Percentiles rank a stretch among this genome's conserved stretches.
phyloP scores from a whole-genome alignment of 2,888 invertebrate species.

The Lypha dubia region DNA sequence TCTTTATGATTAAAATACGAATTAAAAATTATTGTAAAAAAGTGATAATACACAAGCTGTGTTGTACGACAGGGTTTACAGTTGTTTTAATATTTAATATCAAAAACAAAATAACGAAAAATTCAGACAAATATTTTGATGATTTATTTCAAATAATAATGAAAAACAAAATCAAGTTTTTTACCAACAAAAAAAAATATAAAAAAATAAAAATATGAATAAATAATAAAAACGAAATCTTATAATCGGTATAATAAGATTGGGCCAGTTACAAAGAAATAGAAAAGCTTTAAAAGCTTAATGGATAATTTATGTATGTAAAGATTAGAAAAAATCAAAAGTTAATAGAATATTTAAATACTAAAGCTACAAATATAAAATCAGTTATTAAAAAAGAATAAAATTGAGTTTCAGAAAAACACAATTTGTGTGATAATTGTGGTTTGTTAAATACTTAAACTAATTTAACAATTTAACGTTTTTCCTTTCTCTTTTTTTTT shows the following conservation, averaged over 20 bases:
- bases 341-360: slow-evolving; percentile 37
- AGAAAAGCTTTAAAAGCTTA: slow-evolving; percentile 60
- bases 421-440: not conserved
- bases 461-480: slow-evolving; percentile 4
- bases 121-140: slow-evolving; percentile 6
- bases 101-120: not conserved
- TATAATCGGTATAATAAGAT: slow-evolving; percentile 31
- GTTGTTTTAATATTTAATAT: slow-evolving; percentile 28
- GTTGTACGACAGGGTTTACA: slow-evolving; percentile 33
- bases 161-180: not conserved
- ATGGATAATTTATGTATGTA: slow-evolving; percentile 31
- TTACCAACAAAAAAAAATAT: not conserved
- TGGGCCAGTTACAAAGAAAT: not conserved
- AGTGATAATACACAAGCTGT: slow-evolving; percentile 61
- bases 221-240: slow-evolving; percentile 28
- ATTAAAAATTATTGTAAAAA: slow-evolving; percentile 28
- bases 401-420: not conserved
- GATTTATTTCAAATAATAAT: not conserved
- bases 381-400: not conserved
- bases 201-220: slow-evolving; percentile 16
- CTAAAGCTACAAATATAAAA: slow-evolving; percentile 46
- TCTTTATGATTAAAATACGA: slow-evolving; percentile 56
- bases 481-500: not conserved
- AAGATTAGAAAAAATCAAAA: slow-evolving; percentile 16
- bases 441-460: not conserved